Evolutionary conservation across 2,797 vertebrate genomes (phyloP), one percentile per base, ranked within the genome.

Genomic region (Pipistrellus pygmaeus): DNA sequence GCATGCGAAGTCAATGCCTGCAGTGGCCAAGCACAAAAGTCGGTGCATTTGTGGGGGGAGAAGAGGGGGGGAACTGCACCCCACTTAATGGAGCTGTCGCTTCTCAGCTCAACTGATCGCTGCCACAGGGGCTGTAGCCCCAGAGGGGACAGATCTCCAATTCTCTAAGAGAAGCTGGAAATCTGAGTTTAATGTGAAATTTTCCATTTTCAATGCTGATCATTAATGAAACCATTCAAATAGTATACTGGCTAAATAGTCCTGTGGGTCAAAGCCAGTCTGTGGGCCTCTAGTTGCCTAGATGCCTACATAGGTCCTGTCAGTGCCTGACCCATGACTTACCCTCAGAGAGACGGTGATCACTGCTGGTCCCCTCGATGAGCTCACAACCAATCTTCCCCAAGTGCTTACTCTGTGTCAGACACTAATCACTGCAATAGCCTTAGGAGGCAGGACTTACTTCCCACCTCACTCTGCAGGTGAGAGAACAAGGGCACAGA

Each of bases 341-440:
- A 6, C 0, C 2, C 1, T 18, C 1, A 2, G 13, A 8, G 10
- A 4, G 25, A 46, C 10, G 9, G 64, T 23, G 27, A 23, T 3
- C 66, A 11, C 18, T 3, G n/a, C 17, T 66, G 46, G 32, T 12
- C 46, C 46, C 1, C 32, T 30, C 23, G 2, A 1, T 0, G 23
- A 5, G 53, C 55, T 7, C 17, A 27, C 72, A 44, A 14, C 27
- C 5, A 8, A 25, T 12, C 55, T 11, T 71, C 69, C 4, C 2
- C 0, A n/a, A 55, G 48, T 1, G 18, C 62, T 53, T 27, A 4
- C 57, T 41, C 23, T 8, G 10, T 44, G 35, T 15, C 18, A 46
- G 48, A 64, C 1, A 3, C 41, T 35, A 84, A 78, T 57, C 60
- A 68, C 17, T 68, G 0, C 21, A 8, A 15, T 1, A 85, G 60